A percentile compares a stretch with the other conserved stretches of the same genome.
phyloP scores from a whole-genome alignment of 2,888 invertebrate genomes.

The Phalera bucephala region DNA sequence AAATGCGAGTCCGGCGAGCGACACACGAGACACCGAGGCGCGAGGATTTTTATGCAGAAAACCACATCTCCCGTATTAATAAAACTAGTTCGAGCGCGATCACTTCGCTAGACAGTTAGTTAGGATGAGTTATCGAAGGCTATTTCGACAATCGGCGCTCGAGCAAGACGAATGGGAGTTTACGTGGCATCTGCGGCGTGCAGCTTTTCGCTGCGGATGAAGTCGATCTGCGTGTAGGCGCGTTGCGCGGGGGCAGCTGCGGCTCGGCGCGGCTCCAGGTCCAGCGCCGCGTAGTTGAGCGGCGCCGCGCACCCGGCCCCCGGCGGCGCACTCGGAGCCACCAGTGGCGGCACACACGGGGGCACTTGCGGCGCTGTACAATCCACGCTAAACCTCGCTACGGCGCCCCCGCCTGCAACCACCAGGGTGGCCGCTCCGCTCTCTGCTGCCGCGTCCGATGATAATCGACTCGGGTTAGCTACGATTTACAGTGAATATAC shows the following conservation, averaged over 20 bases:
- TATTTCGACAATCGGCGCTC: no score
- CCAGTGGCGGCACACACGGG: conserved; percentile 5
- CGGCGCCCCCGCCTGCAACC: conserved; percentile 28
- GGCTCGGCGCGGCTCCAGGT: conserved; percentile 63
- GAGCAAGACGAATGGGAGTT: no score
- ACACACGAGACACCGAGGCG: no score
- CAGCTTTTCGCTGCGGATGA: conserved; percentile 84
- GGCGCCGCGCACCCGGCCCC: conserved; percentile 21
- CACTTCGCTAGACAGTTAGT: no score
- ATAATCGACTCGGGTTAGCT: no score
- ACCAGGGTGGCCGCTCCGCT: conserved; percentile 29
- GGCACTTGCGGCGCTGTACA: conserved; percentile 9
- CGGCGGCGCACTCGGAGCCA: conserved; percentile 1
- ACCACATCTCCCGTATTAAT: no score
- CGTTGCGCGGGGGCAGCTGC: conserved; percentile 72
- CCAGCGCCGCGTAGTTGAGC: conserved; percentile 72
- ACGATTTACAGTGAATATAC: no score
- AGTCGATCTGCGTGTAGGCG: conserved; percentile 92
- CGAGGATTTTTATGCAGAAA: no score
- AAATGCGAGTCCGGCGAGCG: no score
- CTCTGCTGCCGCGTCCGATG: conserved; percentile 15
- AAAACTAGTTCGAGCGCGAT: no score
- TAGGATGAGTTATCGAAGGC: no score
- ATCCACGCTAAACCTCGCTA: conserved; percentile 43
- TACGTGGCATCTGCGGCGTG: conserved; percentile 47